Percentiles rank a stretch among this genome's conserved stretches.
Evolutionary conservation across 2,797 vertebrate genomes (phyloP).

Genomic region (Pangasius macronema): DNA sequence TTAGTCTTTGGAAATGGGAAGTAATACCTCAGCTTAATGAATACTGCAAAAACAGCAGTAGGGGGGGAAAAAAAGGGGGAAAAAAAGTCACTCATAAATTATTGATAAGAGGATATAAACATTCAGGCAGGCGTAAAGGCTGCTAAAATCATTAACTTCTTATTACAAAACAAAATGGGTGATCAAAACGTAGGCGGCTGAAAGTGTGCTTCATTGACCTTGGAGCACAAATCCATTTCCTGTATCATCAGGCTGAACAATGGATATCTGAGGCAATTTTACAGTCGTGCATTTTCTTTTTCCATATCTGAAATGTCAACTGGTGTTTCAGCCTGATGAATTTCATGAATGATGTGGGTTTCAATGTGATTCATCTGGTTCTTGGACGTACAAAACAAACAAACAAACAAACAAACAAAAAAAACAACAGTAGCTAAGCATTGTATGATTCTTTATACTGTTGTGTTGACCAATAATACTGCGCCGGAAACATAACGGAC

Average conservation of each 20-base stretch:
- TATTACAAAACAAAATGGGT: constrained; percentile 59
- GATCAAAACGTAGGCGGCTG: constrained; percentile 62
- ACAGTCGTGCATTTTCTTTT: background rate
- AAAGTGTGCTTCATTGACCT: constrained; percentile 69
- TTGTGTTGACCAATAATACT: background rate
- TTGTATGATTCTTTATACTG: background rate
- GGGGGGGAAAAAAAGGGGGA: background rate
- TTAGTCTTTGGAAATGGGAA: background rate
- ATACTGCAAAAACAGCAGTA: background rate
- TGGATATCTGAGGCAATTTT: constrained; percentile 39
- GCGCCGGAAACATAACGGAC: background rate
- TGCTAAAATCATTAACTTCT: constrained; percentile 63
- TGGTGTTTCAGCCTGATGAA: background rate
- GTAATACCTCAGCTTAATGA: background rate
- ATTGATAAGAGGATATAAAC: constrained; percentile 42
- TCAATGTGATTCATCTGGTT: background rate
- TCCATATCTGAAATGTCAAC: background rate
- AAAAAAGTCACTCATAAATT: background rate
- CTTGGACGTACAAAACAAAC: background rate
- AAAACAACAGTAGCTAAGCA: background rate
- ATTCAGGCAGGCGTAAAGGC: constrained; percentile 57
- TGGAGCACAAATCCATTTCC: constrained; percentile 57
- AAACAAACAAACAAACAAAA: no score
- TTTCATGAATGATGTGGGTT: constrained; percentile 3
- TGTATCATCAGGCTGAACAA: constrained; percentile 36